A percentile compares a stretch with the other conserved stretches of the same genome.
These are phyloP conservation scores for Phrynocephalus versicolor DNA, from an alignment of 2,113 vertebrate species.

Conservation along the genomic window DNA sequence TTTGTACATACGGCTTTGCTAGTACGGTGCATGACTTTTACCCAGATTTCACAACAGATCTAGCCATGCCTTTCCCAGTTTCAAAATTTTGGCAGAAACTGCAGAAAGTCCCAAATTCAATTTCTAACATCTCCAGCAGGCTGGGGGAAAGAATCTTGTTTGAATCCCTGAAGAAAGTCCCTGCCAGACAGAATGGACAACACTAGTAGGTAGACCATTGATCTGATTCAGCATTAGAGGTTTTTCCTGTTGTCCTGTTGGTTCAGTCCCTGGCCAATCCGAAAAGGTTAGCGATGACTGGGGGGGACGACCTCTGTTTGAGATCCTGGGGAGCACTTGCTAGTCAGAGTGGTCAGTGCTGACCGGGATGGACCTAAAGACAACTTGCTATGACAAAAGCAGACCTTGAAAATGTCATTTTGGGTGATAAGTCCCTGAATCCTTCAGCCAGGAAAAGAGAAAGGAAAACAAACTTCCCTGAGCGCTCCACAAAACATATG, in stretches of 20 bases:
- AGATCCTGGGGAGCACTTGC: background rate
- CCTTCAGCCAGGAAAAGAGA: background rate
- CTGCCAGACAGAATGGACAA: too few species aligned
- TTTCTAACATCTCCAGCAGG: too few species aligned
- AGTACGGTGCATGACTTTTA: background rate
- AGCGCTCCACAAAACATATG: background rate
- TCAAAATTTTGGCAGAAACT: too few species aligned
- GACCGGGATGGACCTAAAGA: background rate
- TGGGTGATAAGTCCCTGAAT: too few species aligned
- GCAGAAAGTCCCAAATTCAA: too few species aligned
- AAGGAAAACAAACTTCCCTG: too few species aligned
- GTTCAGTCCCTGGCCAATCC: background rate
- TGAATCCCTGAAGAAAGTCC: too few species aligned
- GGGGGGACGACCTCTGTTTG: background rate
- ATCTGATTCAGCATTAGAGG: too few species aligned
- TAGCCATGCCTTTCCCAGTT: too few species aligned
- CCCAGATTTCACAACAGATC: background rate
- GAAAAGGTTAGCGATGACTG: background rate
- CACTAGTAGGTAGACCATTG: too few species aligned
- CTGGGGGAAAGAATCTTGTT: too few species aligned
- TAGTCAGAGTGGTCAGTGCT: background rate
- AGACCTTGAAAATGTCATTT: background rate
- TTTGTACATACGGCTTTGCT: background rate
- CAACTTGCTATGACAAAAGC: background rate
- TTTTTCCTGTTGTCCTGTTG: background rate